Conservation (phyloP, 2,797 vertebrate genomes). For the Echeneis naucrates region DNA sequence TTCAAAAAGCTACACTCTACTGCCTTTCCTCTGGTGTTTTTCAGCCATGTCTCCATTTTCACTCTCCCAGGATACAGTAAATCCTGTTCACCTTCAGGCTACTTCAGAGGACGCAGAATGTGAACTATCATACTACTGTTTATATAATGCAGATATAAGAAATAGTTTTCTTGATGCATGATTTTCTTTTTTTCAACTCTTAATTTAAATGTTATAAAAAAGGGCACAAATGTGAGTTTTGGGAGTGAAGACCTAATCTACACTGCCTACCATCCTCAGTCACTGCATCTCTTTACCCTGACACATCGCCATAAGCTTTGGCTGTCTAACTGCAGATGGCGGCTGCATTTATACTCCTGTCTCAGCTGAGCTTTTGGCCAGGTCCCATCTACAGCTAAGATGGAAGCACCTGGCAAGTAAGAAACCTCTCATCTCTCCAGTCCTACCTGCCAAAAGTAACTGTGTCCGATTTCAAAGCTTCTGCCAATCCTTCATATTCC, state of each 20-base stretch:
- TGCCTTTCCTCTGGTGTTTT: not conserved
- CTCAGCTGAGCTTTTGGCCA: slow-evolving; percentile 30
- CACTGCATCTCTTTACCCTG: slow-evolving; percentile 12
- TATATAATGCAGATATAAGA: too few relatives aligned
- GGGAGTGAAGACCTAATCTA: slow-evolving; percentile 38
- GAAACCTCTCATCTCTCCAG: slow-evolving; percentile 44
- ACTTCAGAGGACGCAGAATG: slow-evolving; percentile 19
- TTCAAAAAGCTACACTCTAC: slow-evolving; percentile 14
- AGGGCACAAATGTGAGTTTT: not conserved
- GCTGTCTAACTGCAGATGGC: slow-evolving; percentile 19
- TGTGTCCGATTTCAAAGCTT: slow-evolving; percentile 48
- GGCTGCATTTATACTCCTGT: slow-evolving; percentile 26
- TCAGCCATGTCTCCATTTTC: not conserved
- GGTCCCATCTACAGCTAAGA: slow-evolving; percentile 32
- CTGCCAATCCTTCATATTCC: slow-evolving; percentile 51
- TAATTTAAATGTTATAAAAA: slow-evolving; percentile 3
- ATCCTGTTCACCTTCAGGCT: slow-evolving; percentile 11
- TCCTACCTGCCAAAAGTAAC: slow-evolving; percentile 54
- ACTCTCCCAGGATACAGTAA: not conserved
- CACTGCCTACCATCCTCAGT: slow-evolving; percentile 8
- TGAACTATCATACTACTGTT: slow-evolving; percentile 20
- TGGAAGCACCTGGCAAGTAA: slow-evolving; percentile 47
- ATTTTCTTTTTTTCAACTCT: not conserved
- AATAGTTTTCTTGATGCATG: too few relatives aligned
- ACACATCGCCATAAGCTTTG: slow-evolving; percentile 22